phyloP scores from a whole-genome alignment of 2,797 vertebrate genomes.

The Dermochelys coriacea region DNA sequence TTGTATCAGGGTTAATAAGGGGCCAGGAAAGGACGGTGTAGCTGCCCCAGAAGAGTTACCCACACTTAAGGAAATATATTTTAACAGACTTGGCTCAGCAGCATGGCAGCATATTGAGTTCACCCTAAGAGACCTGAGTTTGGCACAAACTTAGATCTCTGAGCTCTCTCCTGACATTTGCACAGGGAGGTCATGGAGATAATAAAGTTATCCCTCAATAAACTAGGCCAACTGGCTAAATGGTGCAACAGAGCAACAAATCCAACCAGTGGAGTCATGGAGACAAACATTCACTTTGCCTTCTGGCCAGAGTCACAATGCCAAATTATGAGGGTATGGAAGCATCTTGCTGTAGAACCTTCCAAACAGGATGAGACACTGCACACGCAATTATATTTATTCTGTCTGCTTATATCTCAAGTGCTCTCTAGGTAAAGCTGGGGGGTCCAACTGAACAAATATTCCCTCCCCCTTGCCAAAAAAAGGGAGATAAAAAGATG shows the following conservation, averaged over 20 bases:
- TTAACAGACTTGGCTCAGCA: not conserved
- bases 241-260: not conserved
- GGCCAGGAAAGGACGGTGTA: not conserved
- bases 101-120: not conserved
- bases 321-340: not conserved
- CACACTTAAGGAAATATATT: not conserved
- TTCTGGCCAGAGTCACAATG: not conserved
- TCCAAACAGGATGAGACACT: not conserved
- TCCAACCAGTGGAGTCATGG: not conserved
- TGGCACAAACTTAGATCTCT: not conserved
- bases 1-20: not conserved
- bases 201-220: not conserved
- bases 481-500: not conserved
- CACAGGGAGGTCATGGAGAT: not conserved
- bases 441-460: not conserved
- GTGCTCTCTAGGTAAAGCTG: not conserved
- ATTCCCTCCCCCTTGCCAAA: not conserved
- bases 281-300: not conserved
- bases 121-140: not conserved
- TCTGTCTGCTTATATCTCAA: not conserved
- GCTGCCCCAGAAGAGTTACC: not conserved
- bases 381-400: not conserved
- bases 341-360: not conserved
- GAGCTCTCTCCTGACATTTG: not conserved
- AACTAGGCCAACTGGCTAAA: accelerated